A percentile compares a stretch with the other conserved stretches of the same genome.
phyloP scores from a whole-genome alignment of 2,888 invertebrate species.

The Caenorhabditis sp. region DNA sequence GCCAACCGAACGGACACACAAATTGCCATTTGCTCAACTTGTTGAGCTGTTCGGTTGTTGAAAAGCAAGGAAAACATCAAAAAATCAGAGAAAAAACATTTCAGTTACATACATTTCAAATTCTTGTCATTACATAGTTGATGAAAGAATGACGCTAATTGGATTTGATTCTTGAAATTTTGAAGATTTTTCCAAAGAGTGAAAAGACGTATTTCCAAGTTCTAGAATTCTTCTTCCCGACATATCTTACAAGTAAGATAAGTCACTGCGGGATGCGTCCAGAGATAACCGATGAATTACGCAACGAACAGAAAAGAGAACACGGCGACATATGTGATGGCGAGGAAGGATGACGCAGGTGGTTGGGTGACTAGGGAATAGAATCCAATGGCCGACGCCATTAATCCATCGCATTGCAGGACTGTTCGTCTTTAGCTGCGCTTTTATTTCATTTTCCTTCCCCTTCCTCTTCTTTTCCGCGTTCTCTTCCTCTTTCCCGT shows the following conservation, averaged over 20 bases:
- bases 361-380: background rate
- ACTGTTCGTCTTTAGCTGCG: constrained; percentile 1
- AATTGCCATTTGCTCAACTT: constrained; percentile 6
- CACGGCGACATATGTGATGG: background rate
- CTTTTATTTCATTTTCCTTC: no score
- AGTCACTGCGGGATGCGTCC: no score
- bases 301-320: constrained; percentile 14
- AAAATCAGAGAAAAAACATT: background rate
- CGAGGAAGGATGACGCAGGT: background rate
- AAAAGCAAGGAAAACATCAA: background rate
- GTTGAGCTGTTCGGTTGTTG: background rate
- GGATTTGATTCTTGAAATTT: constrained; percentile 6
- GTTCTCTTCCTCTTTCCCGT: background rate
- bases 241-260: no score
- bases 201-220: no score
- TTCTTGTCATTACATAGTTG: no score
- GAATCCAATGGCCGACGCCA: background rate
- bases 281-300: constrained; percentile 4
- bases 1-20: constrained; percentile 14
- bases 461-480: no score
- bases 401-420: background rate
- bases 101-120: background rate
- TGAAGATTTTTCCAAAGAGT: no score
- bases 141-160: constrained; percentile 15
- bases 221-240: no score